Evolutionary conservation across 2,888 invertebrate genomes (phyloP).

Genomic region (Mesochorus sp.): DNA sequence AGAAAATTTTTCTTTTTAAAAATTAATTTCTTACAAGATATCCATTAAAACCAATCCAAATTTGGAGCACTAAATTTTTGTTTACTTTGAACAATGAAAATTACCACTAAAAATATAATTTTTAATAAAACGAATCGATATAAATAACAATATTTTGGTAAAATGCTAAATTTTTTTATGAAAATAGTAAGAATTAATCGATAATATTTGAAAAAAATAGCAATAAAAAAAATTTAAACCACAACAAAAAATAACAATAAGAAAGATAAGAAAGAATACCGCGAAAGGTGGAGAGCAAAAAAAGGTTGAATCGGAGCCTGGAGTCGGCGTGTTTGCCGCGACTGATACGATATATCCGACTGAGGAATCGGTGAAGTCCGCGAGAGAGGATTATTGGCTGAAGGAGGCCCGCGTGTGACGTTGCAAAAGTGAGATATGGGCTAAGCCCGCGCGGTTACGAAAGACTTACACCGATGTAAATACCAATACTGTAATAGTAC

Average conservation of each 20-base stretch:
- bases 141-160: too few species aligned
- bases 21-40: too few species aligned
- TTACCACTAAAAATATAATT: too few species aligned
- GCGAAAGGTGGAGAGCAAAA: not conserved
- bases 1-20: too few species aligned
- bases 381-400: not conserved
- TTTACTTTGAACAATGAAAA: too few species aligned
- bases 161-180: too few species aligned
- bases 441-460: slow-evolving; percentile 28
- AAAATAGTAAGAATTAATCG: too few species aligned
- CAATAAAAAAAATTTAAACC: too few species aligned
- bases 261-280: not conserved
- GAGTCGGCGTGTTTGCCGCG: not conserved
- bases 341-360: slow-evolving; percentile 12
- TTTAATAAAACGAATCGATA: too few species aligned
- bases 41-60: too few species aligned
- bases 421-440: not conserved
- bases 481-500: not conserved
- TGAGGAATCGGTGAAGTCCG: slow-evolving; percentile 5
- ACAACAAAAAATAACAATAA: slow-evolving; percentile 1
- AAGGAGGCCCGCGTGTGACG: slow-evolving; percentile 8
- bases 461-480: slow-evolving; percentile 4
- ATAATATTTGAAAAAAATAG: too few species aligned
- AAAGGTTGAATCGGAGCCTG: not conserved
- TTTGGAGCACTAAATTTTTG: too few species aligned